These are phyloP conservation scores for Oxytorus armatus DNA, from an alignment of 2,888 invertebrate species.

Conservation along the genomic window DNA sequence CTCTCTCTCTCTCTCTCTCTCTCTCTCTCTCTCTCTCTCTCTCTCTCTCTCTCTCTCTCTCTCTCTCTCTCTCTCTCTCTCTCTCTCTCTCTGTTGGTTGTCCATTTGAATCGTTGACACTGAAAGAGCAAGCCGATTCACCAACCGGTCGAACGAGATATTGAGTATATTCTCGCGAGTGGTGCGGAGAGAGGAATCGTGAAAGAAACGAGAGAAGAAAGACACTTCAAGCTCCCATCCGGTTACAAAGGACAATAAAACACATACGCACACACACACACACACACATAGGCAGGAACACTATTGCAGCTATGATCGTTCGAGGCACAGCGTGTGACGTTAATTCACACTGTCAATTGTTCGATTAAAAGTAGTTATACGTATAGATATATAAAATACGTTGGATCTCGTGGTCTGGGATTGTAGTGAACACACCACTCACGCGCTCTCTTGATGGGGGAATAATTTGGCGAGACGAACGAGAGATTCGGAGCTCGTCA, in stretches of 20 bases:
- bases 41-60: too few species aligned
- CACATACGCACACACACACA: conserved; percentile 45
- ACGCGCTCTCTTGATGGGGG: conserved; percentile 18
- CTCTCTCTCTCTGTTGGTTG: too few species aligned
- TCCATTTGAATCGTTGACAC: conserved; percentile 75
- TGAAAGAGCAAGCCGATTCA: conserved; percentile 66
- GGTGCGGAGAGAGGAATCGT: conserved; percentile 26
- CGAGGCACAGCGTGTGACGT: conserved; percentile 44
- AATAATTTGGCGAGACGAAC: conserved; percentile 56
- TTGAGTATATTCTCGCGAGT: conserved; percentile 1
- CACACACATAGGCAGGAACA: too few species aligned
- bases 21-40: too few species aligned
- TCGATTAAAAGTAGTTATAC: conserved; percentile 59
- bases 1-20: too few species aligned
- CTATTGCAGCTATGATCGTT: conserved; percentile 1
- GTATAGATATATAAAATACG: conserved; percentile 15
- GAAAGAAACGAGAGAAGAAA: conserved; percentile 45
- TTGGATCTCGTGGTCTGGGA: conserved; percentile 12
- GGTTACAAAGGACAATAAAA: conserved; percentile 64
- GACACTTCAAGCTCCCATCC: conserved; percentile 65
- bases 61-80: too few species aligned
- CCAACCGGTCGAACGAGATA: conserved; percentile 36
- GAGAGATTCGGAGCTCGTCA: conserved; percentile 52
- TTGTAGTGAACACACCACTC: conserved; percentile 25
- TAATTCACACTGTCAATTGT: conserved; percentile 64